These are phyloP conservation scores for Anorthoa munda DNA, from an alignment of 2,888 invertebrate species.

Conservation along the genomic window DNA sequence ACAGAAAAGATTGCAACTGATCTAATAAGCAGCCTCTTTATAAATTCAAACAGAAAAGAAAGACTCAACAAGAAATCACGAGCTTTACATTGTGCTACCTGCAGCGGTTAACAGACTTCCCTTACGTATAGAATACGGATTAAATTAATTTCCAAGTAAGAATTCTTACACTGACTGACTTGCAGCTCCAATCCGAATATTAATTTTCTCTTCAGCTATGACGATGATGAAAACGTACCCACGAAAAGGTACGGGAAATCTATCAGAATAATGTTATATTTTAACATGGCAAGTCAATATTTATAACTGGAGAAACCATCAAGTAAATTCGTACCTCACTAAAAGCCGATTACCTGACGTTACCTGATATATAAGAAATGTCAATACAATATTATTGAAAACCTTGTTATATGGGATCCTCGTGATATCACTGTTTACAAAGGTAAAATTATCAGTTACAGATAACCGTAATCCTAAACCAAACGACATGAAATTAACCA, in stretches of 20 bases:
- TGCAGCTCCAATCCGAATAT: not conserved
- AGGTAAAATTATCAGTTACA: too few species aligned
- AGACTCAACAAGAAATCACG: not conserved
- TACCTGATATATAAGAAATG: not conserved
- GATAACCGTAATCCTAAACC: too few species aligned
- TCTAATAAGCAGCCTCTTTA: not conserved
- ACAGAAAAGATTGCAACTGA: not conserved
- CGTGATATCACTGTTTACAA: too few species aligned
- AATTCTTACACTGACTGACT: not conserved
- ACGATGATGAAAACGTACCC: not conserved
- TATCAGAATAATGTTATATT: not conserved
- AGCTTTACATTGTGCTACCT: not conserved
- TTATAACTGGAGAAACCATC: not conserved
- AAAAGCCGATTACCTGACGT: constrained; percentile 1
- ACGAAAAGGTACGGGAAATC: not conserved
- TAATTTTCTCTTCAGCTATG: not conserved
- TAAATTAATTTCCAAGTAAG: not conserved
- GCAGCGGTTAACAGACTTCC: not conserved
- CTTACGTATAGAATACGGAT: not conserved
- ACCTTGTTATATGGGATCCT: too few species aligned
- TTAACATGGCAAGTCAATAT: not conserved
- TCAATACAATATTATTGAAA: too few species aligned
- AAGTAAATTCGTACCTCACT: constrained; percentile 7
- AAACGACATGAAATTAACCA: too few species aligned
- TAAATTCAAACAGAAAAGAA: not conserved